Percentiles rank a stretch among this genome's conserved stretches.
Evolutionary conservation across 2,797 vertebrate species (phyloP).

Genomic region (Pangasius larnaudii): DNA sequence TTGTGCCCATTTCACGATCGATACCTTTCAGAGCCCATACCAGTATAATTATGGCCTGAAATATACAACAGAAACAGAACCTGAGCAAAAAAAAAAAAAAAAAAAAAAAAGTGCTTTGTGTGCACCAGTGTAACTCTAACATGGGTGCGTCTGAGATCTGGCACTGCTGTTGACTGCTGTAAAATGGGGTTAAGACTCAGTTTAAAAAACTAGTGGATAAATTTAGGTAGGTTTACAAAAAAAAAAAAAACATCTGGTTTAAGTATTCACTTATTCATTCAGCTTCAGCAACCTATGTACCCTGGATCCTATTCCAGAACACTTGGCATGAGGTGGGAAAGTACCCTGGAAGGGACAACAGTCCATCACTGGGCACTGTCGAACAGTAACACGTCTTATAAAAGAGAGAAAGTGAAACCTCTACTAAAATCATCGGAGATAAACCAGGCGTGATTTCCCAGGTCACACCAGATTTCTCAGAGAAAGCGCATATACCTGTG

Average conservation of each 20-base stretch:
- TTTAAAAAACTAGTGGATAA: neutral
- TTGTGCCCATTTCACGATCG: neutral
- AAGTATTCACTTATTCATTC: neutral
- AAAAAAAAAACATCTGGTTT: neutral
- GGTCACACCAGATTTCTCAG: neutral
- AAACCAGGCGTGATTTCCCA: neutral
- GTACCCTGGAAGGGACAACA: neutral
- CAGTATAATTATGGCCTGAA: neutral
- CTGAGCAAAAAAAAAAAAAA: too few relatives aligned
- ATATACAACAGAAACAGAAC: neutral
- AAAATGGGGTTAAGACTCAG: neutral
- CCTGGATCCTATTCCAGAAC: neutral
- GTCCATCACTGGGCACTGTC: neutral
- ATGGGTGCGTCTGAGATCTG: neutral
- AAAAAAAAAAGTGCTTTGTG: too few relatives aligned
- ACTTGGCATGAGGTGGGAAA: neutral
- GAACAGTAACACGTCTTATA: neutral
- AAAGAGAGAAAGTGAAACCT: neutral
- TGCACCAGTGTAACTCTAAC: neutral
- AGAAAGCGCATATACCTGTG: conserved; percentile 31
- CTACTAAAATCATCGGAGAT: neutral
- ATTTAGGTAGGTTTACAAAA: neutral
- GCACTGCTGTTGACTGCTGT: neutral
- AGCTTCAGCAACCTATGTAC: neutral
- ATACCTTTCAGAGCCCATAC: neutral